Conservation (phyloP, 2,888 invertebrate species). For the Notodonta ziczac region DNA sequence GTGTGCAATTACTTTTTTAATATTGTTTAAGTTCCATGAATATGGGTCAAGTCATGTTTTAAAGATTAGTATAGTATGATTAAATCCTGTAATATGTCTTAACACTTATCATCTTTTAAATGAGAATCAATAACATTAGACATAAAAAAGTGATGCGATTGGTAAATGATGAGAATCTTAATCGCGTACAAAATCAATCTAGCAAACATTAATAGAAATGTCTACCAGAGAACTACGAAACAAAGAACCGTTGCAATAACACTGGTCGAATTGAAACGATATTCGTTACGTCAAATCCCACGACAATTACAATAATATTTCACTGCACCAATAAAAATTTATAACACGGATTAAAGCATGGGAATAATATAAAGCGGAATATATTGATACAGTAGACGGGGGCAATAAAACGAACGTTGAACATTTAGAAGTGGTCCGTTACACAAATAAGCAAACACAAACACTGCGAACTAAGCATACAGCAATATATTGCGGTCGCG, state of each 20-base stretch:
- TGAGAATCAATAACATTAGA: too few species aligned
- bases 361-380: constrained; percentile 26
- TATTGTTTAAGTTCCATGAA: not conserved
- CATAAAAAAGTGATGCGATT: not conserved
- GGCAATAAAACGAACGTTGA: constrained; percentile 52
- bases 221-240: constrained; percentile 6
- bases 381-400: constrained; percentile 32
- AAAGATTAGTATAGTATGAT: not conserved
- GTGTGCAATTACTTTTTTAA: constrained; percentile 15
- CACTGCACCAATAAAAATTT: constrained; percentile 40
- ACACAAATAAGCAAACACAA: constrained; percentile 58
- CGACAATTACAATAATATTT: constrained; percentile 50
- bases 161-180: not conserved
- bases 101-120: too few species aligned
- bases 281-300: constrained; percentile 45
- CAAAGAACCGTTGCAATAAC: not conserved
- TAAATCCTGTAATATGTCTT: not conserved
- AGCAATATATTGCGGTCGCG: constrained; percentile 51
- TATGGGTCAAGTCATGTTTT: not conserved
- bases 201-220: not conserved
- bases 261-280: constrained; percentile 26
- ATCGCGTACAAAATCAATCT: not conserved
- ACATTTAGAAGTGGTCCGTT: constrained; percentile 53
- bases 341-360: constrained; percentile 33
- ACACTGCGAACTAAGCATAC: constrained; percentile 44